Evolutionary conservation across 2,797 vertebrate genomes (phyloP).

Genomic region (Carapus acus): DNA sequence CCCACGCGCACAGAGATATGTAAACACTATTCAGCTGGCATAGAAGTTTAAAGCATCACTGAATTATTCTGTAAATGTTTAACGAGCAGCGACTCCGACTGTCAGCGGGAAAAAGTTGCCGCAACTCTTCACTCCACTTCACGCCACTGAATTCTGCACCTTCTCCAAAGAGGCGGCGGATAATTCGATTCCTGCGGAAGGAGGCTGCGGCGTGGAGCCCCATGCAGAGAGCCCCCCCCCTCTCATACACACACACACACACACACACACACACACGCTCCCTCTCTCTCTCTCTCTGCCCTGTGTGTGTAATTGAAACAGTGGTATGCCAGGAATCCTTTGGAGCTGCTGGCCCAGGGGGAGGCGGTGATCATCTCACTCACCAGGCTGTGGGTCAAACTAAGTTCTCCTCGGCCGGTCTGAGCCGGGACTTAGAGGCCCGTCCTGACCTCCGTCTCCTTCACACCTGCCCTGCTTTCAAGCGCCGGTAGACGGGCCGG

Average conservation of each 20-base stretch:
- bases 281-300: conserved; percentile 19
- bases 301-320: conserved; percentile 40
- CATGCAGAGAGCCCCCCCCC: neutral
- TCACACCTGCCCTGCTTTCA: neutral
- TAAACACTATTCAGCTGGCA: conserved; percentile 13
- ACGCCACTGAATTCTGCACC: neutral
- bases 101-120: neutral
- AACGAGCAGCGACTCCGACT: neutral
- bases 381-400: conserved; percentile 47
- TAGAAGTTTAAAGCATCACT: neutral
- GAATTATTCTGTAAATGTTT: no score
- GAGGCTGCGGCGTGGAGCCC: no score
- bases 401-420: conserved; percentile 34
- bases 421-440: conserved; percentile 27
- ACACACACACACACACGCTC: no score
- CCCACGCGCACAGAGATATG: conserved; percentile 20
- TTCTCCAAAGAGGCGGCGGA: neutral
- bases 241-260: no score
- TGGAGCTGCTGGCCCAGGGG: conserved; percentile 44
- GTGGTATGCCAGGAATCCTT: conserved; percentile 62
- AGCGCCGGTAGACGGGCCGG: no score
- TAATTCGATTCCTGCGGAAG: conserved; percentile 4
- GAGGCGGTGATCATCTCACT: conserved; percentile 58
- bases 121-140: neutral
- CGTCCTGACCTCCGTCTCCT: conserved; percentile 33